Evolutionary conservation across 2,113 vertebrate species (phyloP).

Genomic region (Clupea harengus): DNA sequence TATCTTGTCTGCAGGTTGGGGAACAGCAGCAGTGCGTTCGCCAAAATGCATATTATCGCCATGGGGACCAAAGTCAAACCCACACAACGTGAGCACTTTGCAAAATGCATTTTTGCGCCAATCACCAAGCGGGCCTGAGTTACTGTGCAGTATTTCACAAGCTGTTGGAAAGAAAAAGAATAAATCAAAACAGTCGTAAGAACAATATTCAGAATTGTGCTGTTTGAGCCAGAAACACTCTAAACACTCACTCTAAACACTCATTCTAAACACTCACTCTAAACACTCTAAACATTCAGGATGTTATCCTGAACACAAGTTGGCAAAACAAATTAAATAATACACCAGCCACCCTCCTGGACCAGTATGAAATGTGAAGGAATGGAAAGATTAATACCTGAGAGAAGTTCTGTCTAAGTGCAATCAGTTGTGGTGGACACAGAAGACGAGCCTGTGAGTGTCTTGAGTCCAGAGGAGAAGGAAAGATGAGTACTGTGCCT

Average conservation of each 20-base stretch:
- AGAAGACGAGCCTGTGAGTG: background rate
- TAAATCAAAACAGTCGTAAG: background rate
- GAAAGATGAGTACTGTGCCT: background rate
- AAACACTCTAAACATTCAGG: too few relatives aligned
- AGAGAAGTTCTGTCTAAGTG: background rate
- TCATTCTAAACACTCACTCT: too few relatives aligned
- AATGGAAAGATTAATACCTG: background rate
- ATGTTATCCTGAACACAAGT: too few relatives aligned
- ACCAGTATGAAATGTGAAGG: background rate
- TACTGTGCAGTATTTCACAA: background rate
- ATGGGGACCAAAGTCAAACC: conserved; percentile 70
- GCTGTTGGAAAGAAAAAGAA: background rate
- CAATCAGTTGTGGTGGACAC: background rate
- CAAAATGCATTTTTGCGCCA: conserved; percentile 73
- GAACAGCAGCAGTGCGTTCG: conserved; percentile 78
- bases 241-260: too few relatives aligned
- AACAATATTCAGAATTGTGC: background rate
- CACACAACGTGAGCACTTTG: conserved; percentile 69
- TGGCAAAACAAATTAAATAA: background rate
- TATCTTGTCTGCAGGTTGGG: conserved; percentile 68
- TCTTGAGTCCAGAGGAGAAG: background rate
- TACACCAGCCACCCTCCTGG: background rate
- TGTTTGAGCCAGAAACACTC: background rate
- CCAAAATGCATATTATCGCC: conserved; percentile 70
- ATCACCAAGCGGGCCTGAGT: background rate